Evolutionary conservation across 1,140 invertebrate species (phyloP).

Genomic region (Caenorhabditis briggsae): DNA sequence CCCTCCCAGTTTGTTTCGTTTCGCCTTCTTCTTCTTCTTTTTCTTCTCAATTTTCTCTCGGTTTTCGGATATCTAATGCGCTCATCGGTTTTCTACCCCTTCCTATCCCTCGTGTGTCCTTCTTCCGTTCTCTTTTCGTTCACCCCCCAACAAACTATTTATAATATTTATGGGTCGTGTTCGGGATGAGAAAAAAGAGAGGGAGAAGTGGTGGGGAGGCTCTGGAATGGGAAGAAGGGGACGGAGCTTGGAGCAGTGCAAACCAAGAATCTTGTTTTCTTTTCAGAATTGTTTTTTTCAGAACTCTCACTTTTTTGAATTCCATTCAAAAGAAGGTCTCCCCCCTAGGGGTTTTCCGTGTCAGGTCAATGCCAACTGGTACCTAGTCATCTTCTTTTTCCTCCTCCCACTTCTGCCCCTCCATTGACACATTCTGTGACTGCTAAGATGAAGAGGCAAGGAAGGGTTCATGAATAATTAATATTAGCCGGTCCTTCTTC

Average conservation of each 20-base stretch:
- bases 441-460: conserved; percentile 47
- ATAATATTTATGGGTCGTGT: conserved; percentile 47
- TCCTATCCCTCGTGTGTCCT: conserved; percentile 29
- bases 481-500: conserved; percentile 44
- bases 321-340: neutral
- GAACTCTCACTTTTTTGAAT: neutral
- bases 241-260: too few species aligned
- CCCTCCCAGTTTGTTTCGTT: too few species aligned
- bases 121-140: conserved; percentile 43
- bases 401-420: neutral
- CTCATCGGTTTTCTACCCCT: conserved; percentile 49
- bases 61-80: conserved; percentile 54
- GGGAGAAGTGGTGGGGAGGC: neutral
- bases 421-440: conserved; percentile 37
- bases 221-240: too few species aligned
- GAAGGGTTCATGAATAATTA: conserved; percentile 52
- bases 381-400: neutral
- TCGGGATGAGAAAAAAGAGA: conserved; percentile 25
- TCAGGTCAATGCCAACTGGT: neutral
- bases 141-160: conserved; percentile 38
- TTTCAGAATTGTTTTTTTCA: neutral
- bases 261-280: too few species aligned
- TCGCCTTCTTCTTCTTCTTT: conserved; percentile 16
- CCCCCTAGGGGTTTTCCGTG: neutral
- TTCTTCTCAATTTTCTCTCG: conserved; percentile 3